These are phyloP conservation scores for Drosophila oshimai DNA, from an alignment of 1,140 invertebrate genomes.

Conservation along the genomic window DNA sequence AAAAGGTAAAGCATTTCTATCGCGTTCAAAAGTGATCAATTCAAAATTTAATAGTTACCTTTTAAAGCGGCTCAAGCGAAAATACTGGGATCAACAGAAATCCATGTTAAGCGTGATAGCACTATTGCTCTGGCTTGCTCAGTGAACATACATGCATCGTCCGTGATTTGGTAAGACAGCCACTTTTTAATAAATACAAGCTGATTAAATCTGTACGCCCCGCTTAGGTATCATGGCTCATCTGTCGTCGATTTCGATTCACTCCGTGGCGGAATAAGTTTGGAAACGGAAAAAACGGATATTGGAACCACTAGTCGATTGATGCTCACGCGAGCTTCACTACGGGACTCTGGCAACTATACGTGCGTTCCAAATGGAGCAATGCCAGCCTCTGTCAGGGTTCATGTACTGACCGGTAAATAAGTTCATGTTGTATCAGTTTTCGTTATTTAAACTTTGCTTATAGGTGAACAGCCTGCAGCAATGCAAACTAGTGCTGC, in stretches of 20 bases:
- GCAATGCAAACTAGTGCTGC: constrained; percentile 91
- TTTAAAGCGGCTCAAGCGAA: constrained; percentile 90
- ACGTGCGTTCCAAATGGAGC: constrained; percentile 94
- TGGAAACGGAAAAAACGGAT: constrained; percentile 95
- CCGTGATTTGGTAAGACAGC: constrained; percentile 65
- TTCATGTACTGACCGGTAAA: constrained; percentile 95
- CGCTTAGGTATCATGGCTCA: constrained; percentile 91
- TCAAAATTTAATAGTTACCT: not conserved
- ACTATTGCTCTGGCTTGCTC: constrained; percentile 94
- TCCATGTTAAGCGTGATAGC: constrained; percentile 94
- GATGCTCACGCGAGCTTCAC: constrained; percentile 92
- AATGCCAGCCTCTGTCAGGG: constrained; percentile 92
- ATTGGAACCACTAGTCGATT: constrained; percentile 94
- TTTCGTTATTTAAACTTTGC: too few relatives aligned
- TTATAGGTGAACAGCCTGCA: constrained; percentile 88
- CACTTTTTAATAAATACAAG: not conserved
- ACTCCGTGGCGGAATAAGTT: constrained; percentile 91
- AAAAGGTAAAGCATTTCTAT: constrained; percentile 55
- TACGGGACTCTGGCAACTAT: constrained; percentile 94
- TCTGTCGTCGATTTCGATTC: constrained; percentile 93
- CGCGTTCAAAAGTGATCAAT: not conserved
- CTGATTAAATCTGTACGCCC: too few relatives aligned
- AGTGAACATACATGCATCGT: constrained; percentile 92
- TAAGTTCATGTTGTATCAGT: too few relatives aligned
- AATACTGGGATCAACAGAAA: constrained; percentile 92